These are phyloP conservation scores for Lucifuga dentata DNA, from an alignment of 2,113 vertebrate genomes.

Conservation along the genomic window DNA sequence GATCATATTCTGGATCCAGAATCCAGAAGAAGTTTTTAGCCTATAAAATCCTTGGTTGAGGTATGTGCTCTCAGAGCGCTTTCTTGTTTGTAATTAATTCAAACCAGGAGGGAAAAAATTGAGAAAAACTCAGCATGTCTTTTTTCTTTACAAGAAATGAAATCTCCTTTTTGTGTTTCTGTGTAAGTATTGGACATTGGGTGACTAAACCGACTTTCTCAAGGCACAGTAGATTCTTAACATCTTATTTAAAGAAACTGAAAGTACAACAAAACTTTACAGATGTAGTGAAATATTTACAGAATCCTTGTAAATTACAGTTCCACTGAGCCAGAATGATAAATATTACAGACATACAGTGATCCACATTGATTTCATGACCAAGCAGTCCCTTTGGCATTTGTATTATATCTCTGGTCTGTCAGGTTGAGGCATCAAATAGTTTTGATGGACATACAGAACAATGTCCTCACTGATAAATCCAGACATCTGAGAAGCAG, in stretches of 20 bases:
- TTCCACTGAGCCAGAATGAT: not conserved
- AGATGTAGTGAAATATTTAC: slow-evolving; percentile 18
- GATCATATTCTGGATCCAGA: too few relatives aligned
- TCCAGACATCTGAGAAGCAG: slow-evolving; percentile 34
- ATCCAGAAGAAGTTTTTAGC: too few relatives aligned
- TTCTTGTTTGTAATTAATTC: not conserved
- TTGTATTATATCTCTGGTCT: slow-evolving; percentile 29
- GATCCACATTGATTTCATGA: slow-evolving; percentile 19
- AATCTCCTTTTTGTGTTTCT: not conserved
- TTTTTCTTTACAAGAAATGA: not conserved
- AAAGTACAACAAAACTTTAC: not conserved
- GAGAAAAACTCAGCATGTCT: not conserved
- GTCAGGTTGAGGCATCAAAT: slow-evolving; percentile 59
- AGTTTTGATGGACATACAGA: slow-evolving; percentile 59
- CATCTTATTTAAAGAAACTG: slow-evolving; percentile 14
- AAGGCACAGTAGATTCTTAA: not conserved
- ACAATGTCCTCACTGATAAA: slow-evolving; percentile 69
- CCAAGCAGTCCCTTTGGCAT: slow-evolving; percentile 14
- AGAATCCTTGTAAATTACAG: not conserved
- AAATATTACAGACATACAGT: too few relatives aligned
- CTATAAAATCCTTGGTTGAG: too few relatives aligned
- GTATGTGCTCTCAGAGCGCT: too few relatives aligned
- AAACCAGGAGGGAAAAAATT: not conserved
- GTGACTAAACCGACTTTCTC: slow-evolving; percentile 1
- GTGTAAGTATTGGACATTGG: not conserved